phyloP scores from a whole-genome alignment of 2,797 vertebrate species.

The Enteromius afrohamiltoni region DNA sequence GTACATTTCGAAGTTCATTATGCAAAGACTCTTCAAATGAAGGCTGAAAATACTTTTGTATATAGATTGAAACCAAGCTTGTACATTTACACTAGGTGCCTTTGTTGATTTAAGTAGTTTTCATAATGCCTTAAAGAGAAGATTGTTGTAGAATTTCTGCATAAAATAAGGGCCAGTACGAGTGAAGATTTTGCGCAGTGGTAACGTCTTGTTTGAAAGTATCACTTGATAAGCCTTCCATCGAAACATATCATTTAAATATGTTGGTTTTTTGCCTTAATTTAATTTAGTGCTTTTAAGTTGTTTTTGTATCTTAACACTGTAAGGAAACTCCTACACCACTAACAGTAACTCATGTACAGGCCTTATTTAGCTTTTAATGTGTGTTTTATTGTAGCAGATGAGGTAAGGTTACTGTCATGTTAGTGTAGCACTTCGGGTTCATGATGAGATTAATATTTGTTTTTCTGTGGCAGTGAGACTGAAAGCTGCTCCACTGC shows the following conservation, averaged over 20 bases:
- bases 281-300: conserved; percentile 16
- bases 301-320: conserved; percentile 45
- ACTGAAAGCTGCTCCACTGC: conserved; percentile 46
- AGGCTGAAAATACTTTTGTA: conserved; percentile 32
- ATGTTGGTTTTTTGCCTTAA: conserved; percentile 34
- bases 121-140: conserved; percentile 51
- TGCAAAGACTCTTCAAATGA: conserved; percentile 31
- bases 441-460: conserved; percentile 24
- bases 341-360: conserved; percentile 37
- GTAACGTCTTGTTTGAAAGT: conserved; percentile 24
- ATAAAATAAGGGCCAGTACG: conserved; percentile 45
- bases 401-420: conserved; percentile 35
- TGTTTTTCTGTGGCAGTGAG: conserved; percentile 37
- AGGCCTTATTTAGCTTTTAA: conserved; percentile 41
- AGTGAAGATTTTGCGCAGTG: conserved; percentile 14
- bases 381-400: conserved; percentile 44
- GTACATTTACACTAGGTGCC: conserved; percentile 45
- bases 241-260: conserved; percentile 2
- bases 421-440: conserved; percentile 36
- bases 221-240: conserved; percentile 39
- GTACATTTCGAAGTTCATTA: conserved; percentile 11
- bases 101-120: conserved; percentile 43
- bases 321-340: conserved; percentile 50
- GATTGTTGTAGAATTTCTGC: conserved; percentile 1
- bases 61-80: conserved; percentile 21